These are phyloP conservation scores for Stichodactyla mertensii DNA, from an alignment of 64 coral and sea anemone genomes.

Conservation along the genomic window DNA sequence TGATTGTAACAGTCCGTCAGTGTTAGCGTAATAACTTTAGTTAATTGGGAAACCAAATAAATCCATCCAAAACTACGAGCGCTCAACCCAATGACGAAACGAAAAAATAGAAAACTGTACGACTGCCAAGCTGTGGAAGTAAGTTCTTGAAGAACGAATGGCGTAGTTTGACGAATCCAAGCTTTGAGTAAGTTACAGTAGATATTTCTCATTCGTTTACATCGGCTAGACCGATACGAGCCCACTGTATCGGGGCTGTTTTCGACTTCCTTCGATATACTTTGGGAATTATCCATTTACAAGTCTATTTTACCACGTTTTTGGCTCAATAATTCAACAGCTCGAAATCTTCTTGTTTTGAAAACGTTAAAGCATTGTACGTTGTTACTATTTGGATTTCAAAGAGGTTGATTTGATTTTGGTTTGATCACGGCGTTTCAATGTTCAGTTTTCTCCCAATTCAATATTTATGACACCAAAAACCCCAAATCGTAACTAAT, in stretches of 20 bases:
- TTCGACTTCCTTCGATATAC: background rate
- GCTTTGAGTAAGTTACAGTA: background rate
- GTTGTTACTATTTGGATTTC: too few species aligned
- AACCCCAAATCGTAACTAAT: conserved; percentile 9
- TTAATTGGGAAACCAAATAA: conserved; percentile 45
- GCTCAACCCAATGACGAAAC: conserved; percentile 10
- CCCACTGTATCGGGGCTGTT: background rate
- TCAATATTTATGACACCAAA: conserved; percentile 1
- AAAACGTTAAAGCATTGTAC: too few species aligned
- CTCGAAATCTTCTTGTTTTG: background rate
- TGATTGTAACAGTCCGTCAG: conserved; percentile 9
- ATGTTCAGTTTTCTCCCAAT: background rate
- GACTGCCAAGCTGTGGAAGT: conserved; percentile 43
- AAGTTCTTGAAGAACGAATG: conserved; percentile 28
- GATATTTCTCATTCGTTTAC: background rate
- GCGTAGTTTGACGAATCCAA: conserved; percentile 22
- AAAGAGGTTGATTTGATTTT: background rate
- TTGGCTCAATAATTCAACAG: background rate
- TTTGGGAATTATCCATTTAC: background rate
- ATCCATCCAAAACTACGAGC: conserved; percentile 21
- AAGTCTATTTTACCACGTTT: background rate
- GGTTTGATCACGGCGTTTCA: background rate
- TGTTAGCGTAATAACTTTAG: conserved; percentile 17
- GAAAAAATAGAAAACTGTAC: conserved; percentile 35
- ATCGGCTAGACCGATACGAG: background rate